These are phyloP conservation scores for Calyptommatus sinebrachiatus DNA, from an alignment of 2,113 vertebrate genomes.

Conservation along the genomic window DNA sequence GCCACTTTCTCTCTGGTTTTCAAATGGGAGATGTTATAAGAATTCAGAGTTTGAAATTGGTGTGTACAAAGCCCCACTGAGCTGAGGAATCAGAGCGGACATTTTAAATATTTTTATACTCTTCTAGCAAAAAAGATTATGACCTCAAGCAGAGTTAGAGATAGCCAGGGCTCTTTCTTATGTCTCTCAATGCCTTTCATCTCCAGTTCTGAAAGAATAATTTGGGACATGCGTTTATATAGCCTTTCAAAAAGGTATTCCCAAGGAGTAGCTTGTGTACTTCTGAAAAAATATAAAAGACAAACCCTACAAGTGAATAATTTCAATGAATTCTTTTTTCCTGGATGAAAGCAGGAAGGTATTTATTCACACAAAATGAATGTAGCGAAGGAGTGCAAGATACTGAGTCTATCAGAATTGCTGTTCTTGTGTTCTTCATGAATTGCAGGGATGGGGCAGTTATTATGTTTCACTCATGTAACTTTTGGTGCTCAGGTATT, in stretches of 20 bases:
- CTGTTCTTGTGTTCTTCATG: neutral
- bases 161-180: conserved; percentile 50
- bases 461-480: neutral
- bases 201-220: conserved; percentile 60
- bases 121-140: conserved; percentile 51
- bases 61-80: conserved; percentile 53
- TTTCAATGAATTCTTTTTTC: conserved; percentile 24
- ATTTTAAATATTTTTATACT: conserved; percentile 56
- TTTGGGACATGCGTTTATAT: conserved; percentile 52
- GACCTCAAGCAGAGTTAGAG: conserved; percentile 52
- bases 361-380: neutral
- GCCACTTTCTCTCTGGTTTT: conserved; percentile 49
- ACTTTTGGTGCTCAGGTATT: neutral
- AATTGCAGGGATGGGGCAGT: neutral
- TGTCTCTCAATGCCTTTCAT: conserved; percentile 54
- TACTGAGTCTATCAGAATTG: neutral
- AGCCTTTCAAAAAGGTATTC: conserved; percentile 50
- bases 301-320: conserved; percentile 41
- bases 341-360: conserved; percentile 9
- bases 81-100: conserved; percentile 52
- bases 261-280: conserved; percentile 47
- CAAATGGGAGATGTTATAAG: conserved; percentile 47
- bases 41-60: conserved; percentile 29
- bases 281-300: conserved; percentile 50
- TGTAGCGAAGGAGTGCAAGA: neutral